phyloP scores from a whole-genome alignment of 2,888 invertebrate genomes.

The Epinotia ramella region DNA sequence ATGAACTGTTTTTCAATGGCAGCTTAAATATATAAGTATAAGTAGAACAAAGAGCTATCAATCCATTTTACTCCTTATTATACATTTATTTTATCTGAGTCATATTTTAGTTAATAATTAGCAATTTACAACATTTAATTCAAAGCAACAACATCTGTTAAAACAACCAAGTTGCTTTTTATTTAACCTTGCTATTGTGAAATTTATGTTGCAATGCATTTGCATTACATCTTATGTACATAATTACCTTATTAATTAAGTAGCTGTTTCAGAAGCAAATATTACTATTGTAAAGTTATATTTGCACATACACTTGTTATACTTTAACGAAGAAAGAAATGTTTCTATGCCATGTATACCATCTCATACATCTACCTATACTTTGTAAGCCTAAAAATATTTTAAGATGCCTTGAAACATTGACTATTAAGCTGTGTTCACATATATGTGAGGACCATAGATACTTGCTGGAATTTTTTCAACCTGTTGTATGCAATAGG shows the following conservation, averaged over 20 bases:
- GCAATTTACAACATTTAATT: background rate
- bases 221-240: background rate
- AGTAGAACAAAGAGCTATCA: background rate
- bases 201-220: constrained; percentile 1
- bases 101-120: background rate
- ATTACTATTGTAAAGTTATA: background rate
- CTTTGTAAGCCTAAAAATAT: too few species aligned
- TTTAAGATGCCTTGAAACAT: too few species aligned
- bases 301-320: background rate
- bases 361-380: too few species aligned
- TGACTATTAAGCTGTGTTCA: too few species aligned
- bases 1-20: background rate
- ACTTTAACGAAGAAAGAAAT: background rate
- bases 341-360: too few species aligned
- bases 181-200: constrained; percentile 6
- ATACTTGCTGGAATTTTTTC: too few species aligned
- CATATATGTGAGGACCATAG: too few species aligned
- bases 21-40: background rate
- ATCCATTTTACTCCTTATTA: background rate
- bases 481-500: too few species aligned
- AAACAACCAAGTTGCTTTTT: constrained; percentile 18
- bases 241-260: background rate
- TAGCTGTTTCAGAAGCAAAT: background rate
- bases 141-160: constrained; percentile 14
- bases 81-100: background rate